Percentiles rank a stretch among this genome's conserved stretches.
Conservation (phyloP, 2,797 vertebrate species). For the Rhadinocentrus ornatus region DNA sequence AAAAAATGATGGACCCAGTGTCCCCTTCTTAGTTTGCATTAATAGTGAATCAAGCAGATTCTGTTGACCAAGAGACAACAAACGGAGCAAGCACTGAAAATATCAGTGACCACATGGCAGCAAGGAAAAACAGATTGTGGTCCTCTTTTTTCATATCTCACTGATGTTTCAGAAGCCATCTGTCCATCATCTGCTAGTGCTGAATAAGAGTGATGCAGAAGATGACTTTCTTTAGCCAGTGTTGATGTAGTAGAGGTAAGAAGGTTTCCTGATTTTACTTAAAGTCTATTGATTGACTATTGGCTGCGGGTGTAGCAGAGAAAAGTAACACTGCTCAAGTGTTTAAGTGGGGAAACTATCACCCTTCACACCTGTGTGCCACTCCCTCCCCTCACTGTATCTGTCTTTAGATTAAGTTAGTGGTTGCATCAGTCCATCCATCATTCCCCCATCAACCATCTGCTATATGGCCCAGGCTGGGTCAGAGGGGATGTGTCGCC, state of each 20-base stretch:
- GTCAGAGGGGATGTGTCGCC: slow-evolving; percentile 57
- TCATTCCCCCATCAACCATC: slow-evolving; percentile 66
- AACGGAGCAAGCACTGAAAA: slow-evolving; percentile 4
- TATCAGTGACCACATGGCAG: neutral
- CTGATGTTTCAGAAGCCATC: slow-evolving; percentile 61
- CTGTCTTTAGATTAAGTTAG: slow-evolving; percentile 28
- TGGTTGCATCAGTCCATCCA: slow-evolving; percentile 50
- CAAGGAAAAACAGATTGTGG: slow-evolving; percentile 38
- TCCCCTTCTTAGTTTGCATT: neutral
- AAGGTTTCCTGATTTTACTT: neutral
- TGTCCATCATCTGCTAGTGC: slow-evolving; percentile 41
- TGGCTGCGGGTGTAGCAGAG: slow-evolving; percentile 1
- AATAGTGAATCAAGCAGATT: neutral
- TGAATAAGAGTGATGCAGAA: slow-evolving; percentile 5
- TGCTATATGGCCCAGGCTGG: slow-evolving; percentile 43
- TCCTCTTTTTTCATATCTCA: slow-evolving; percentile 12
- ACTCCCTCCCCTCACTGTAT: slow-evolving; percentile 5
- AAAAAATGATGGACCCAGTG: neutral
- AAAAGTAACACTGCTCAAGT: neutral
- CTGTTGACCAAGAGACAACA: slow-evolving; percentile 1
- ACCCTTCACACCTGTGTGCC: slow-evolving; percentile 12
- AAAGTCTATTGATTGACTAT: no score
- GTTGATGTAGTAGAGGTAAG: neutral
- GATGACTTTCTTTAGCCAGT: neutral
- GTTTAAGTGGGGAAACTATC: neutral